phyloP scores from a whole-genome alignment of 2,888 invertebrate genomes.

The Hirudinaria manillensis region DNA sequence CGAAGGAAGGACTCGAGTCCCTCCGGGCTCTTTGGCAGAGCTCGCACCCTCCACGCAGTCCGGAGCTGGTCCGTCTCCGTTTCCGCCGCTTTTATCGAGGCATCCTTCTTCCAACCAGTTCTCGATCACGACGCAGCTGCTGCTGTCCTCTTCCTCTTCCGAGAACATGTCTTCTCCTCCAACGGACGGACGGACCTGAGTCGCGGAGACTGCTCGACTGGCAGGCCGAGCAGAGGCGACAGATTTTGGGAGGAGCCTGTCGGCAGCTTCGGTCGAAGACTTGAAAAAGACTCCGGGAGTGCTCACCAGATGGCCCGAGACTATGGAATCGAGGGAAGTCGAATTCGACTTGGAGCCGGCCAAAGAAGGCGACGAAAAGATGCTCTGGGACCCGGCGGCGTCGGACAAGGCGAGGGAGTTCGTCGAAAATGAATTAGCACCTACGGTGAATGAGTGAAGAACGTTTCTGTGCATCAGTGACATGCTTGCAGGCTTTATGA shows the following conservation, averaged over 20 bases:
- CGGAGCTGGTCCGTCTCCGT: background rate
- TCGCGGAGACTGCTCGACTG: too few species aligned
- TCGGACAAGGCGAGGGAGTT: too few species aligned
- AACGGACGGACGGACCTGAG: too few species aligned
- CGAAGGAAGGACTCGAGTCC: background rate
- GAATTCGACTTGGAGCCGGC: background rate
- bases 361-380: background rate
- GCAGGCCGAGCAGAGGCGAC: background rate
- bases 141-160: conserved; percentile 16
- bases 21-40: background rate
- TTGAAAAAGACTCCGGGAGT: conserved; percentile 4
- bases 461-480: too few species aligned
- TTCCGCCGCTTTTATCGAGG: background rate
- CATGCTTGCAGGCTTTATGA: background rate
- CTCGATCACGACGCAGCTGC: conserved; percentile 8
- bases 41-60: background rate
- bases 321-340: background rate
- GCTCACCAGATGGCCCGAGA: background rate
- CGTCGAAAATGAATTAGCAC: too few species aligned
- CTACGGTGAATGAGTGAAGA: too few species aligned
- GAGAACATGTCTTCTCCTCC: conserved; percentile 17
- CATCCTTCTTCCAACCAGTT: conserved; percentile 1
- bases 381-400: background rate
- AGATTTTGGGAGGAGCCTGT: background rate
- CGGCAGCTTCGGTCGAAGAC: background rate